Percentiles rank a stretch among this genome's conserved stretches.
Conservation (phyloP, 2,113 vertebrate genomes). For the Eudyptes chrysolophus region DNA sequence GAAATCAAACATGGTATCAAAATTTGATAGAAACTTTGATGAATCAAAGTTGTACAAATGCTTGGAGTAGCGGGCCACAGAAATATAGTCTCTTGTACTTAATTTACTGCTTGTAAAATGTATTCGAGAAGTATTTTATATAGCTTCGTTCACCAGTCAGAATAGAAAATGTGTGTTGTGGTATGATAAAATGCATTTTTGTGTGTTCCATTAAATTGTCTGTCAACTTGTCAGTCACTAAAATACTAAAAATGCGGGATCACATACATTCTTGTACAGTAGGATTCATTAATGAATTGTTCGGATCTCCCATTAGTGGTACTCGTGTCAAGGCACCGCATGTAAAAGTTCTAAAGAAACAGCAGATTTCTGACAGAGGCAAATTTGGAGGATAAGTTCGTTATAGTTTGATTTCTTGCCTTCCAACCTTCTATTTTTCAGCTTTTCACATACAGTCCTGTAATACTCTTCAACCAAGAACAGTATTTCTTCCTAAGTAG, state of each 20-base stretch:
- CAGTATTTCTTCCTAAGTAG: background rate
- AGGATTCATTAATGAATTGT: background rate
- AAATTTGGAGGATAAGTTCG: background rate
- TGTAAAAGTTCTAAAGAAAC: conserved; percentile 14
- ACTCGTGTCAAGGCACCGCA: background rate
- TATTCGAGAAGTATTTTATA: background rate
- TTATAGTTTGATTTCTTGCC: background rate
- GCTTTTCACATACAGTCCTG: background rate
- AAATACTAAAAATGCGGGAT: background rate
- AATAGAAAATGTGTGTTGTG: background rate
- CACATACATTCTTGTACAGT: background rate
- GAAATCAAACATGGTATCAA: background rate
- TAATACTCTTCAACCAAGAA: background rate
- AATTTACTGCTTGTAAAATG: background rate
- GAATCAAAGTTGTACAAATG: conserved; percentile 36
- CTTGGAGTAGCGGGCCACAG: conserved; percentile 45
- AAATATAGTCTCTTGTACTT: background rate
- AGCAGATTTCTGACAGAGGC: conserved; percentile 61
- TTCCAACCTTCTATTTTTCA: background rate
- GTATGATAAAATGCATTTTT: conserved; percentile 6
- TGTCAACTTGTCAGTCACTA: conserved; percentile 6
- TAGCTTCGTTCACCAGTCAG: background rate
- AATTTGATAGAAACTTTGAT: background rate
- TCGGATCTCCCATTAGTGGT: background rate
- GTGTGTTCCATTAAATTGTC: conserved; percentile 46